Base-by-base conservation (phyloP, 2,113 vertebrate genomes). In the Leucoraja erinaceus region DNA sequence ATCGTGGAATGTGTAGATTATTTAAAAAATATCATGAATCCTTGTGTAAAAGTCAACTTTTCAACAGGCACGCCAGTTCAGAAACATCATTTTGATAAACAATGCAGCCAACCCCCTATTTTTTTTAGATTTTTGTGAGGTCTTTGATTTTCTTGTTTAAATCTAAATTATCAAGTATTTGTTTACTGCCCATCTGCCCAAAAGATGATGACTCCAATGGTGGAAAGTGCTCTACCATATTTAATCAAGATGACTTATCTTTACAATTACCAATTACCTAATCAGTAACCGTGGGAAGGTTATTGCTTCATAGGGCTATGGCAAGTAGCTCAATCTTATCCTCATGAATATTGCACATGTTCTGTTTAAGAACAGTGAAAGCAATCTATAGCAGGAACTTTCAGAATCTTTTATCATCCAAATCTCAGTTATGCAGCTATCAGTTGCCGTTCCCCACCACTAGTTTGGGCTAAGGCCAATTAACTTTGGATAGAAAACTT, bases 1-100 rank as follows among this genome's bases (percentile, higher is more conserved):
- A 94, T 95, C 93, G 93, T 96, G 96, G 96, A 96, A 98, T 97
- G 97, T 95, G 95, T 96, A 94, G 95, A 97, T 97, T 97, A 97
- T 96, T 97, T 95, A 94, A 93, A 94, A 93, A 95, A 94, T 93
- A 77, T 83, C 94, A 95, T 96, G 96, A 96, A 97, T 96, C 96
- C 93, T 94, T 94, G 93, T 92, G 16, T 90, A 93, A 93, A 95
- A 94, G 95, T 96, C 95, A 96, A 95, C 95, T 96, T 31, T 31
- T 88, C 59, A 88, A 88, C 28, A 88, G 11, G 59, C 59, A 2
- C 63, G 75, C 56, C 93, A 77, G 76, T 54, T 93, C 91, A 92
- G 91, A 88, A 77, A 54, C 63, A 90, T 86, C 76, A 78, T 92
- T 88, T 68, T 79, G 75, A 92, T 74, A 88, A 63, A 88, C 59